A percentile compares a stretch with the other conserved stretches of the same genome.
phyloP scores from a whole-genome alignment of 2,888 invertebrate genomes.

The Calameuta idolon region DNA sequence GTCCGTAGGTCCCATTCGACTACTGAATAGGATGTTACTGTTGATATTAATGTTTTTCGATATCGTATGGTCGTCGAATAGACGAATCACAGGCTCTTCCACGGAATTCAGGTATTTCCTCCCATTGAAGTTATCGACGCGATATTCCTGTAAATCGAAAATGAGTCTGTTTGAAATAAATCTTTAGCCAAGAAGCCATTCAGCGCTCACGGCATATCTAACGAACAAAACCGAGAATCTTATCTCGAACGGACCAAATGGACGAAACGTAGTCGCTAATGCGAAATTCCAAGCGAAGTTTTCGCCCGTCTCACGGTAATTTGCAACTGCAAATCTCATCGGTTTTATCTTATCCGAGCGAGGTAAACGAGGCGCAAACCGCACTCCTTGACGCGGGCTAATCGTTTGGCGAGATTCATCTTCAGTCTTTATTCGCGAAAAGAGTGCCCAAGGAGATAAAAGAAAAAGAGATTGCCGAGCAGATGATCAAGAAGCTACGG shows the following conservation, averaged over 20 bases:
- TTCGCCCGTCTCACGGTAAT: background rate
- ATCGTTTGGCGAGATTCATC: background rate
- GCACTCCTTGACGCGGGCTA: background rate
- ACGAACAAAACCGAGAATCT: background rate
- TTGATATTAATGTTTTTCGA: constrained; percentile 12
- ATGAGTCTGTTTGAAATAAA: background rate
- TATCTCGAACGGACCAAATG: background rate
- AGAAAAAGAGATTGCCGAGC: background rate
- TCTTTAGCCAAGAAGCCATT: background rate
- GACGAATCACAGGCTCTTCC: background rate
- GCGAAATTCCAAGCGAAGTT: background rate
- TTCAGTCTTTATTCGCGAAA: background rate
- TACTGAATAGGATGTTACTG: background rate
- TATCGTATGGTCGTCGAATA: background rate
- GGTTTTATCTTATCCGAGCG: background rate
- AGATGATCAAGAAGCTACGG: background rate
- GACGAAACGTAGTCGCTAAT: background rate
- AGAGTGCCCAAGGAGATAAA: background rate
- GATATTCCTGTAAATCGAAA: background rate
- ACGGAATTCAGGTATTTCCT: background rate
- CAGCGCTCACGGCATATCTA: background rate
- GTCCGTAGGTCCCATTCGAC: background rate
- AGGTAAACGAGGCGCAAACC: background rate
- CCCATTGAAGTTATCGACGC: background rate
- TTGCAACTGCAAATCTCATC: background rate